phyloP scores from a whole-genome alignment of 2,888 invertebrate genomes.

The Scaptomyza flava region DNA sequence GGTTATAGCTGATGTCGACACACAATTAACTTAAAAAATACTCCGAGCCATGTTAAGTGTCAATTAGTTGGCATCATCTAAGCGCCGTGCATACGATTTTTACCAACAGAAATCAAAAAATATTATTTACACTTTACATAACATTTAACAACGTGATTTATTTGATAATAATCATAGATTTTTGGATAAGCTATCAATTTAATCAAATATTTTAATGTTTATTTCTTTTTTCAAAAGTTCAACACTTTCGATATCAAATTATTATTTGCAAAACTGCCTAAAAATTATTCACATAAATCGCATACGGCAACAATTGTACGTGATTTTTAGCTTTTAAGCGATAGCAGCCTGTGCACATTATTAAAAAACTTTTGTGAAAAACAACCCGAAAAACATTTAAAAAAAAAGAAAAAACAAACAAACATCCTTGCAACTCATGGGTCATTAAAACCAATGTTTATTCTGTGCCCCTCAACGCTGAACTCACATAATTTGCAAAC shows the following conservation, averaged over 20 bases:
- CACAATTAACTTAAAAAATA: constrained; percentile 76
- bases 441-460: constrained; percentile 25
- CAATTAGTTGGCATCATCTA: constrained; percentile 70
- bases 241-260: not conserved
- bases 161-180: constrained; percentile 4
- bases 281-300: constrained; percentile 24
- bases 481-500: constrained; percentile 73
- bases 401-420: not conserved
- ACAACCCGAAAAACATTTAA: not conserved
- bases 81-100: constrained; percentile 64
- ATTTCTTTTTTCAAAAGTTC: not conserved
- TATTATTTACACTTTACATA: constrained; percentile 51
- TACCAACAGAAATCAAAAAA: constrained; percentile 53
- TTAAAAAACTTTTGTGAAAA: constrained; percentile 61
- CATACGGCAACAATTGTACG: not conserved
- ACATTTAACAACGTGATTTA: constrained; percentile 13
- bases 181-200: constrained; percentile 2
- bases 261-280: not conserved
- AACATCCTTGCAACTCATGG: constrained; percentile 38
- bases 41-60: constrained; percentile 77
- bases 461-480: constrained; percentile 40
- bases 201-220: constrained; percentile 3
- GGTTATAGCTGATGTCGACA: constrained; percentile 70
- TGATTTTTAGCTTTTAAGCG: not conserved
- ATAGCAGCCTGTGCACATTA: constrained; percentile 18